These are phyloP conservation scores for Asarcornis scutulata DNA, from an alignment of 2,113 vertebrate genomes.

Conservation along the genomic window DNA sequence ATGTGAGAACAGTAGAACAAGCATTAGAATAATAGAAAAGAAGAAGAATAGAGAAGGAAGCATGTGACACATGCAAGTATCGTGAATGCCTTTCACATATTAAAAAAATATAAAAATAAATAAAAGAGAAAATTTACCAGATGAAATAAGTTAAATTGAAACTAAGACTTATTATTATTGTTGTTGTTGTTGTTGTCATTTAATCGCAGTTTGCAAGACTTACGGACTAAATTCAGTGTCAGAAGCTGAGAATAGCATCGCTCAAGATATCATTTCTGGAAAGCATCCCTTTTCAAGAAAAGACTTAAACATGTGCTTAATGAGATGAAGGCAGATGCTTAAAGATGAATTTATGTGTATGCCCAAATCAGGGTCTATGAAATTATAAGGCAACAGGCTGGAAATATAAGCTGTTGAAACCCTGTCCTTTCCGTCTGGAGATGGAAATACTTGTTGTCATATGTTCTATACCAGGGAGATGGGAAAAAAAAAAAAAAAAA, in stretches of 20 bases:
- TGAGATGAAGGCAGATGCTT: conserved; percentile 28
- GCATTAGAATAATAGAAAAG: not conserved
- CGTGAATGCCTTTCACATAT: not conserved
- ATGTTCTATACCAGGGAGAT: not conserved
- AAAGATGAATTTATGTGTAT: not conserved
- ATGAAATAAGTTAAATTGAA: not conserved
- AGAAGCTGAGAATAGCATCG: not conserved
- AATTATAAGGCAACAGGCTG: not conserved
- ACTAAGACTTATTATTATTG: not conserved
- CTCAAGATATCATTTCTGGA: not conserved
- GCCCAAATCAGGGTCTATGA: not conserved
- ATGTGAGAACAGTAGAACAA: not conserved
- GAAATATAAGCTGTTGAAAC: not conserved
- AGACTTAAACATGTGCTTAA: conserved; percentile 18
- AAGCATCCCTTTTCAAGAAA: not conserved
- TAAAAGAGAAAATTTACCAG: not conserved
- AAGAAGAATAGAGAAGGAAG: not conserved
- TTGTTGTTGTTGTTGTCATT: too few species aligned
- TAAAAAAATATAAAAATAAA: not conserved
- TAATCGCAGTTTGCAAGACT: not conserved
- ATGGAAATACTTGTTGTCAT: not conserved
- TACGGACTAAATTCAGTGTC: not conserved
- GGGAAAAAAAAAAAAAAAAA: not conserved
- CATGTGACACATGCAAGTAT: not conserved
- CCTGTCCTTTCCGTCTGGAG: not conserved